phyloP scores from a whole-genome alignment of 2,888 invertebrate species.

The Mesorhabditis sp. region DNA sequence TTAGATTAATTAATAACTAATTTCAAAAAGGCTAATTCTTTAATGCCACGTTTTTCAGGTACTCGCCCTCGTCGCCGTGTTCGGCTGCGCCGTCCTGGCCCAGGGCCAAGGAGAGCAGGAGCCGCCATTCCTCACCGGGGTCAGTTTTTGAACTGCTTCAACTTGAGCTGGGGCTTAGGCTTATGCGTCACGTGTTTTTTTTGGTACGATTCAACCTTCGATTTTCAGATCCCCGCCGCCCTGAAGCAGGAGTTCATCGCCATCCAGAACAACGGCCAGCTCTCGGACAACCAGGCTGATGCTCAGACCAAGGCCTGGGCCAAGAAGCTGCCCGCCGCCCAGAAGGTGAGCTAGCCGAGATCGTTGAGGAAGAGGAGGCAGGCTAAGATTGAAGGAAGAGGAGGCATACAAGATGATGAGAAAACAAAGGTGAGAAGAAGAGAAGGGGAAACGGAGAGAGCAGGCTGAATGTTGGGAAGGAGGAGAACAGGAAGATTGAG shows the following conservation, averaged over 20 bases:
- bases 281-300: neutral
- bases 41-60: neutral
- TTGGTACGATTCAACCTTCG: neutral
- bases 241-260: constrained; percentile 5
- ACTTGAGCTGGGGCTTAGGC: too few relatives aligned
- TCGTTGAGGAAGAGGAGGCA: neutral
- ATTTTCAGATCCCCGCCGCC: neutral
- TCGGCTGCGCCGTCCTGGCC: neutral
- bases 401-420: too few relatives aligned
- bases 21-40: too few relatives aligned
- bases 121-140: neutral
- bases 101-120: neutral
- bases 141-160: neutral
- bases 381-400: too few relatives aligned
- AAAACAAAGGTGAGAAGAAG: too few relatives aligned
- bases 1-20: neutral
- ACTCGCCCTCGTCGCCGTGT: neutral
- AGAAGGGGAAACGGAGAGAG: too few relatives aligned
- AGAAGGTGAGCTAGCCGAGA: neutral
- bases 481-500: neutral
- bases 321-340: neutral
- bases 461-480: too few relatives aligned
- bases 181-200: too few relatives aligned
- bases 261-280: neutral
- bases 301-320: neutral